Percentiles rank a stretch among this genome's conserved stretches.
Evolutionary conservation across 2,797 vertebrate genomes (phyloP).

Genomic region (Mormyrus proboscirostris): DNA sequence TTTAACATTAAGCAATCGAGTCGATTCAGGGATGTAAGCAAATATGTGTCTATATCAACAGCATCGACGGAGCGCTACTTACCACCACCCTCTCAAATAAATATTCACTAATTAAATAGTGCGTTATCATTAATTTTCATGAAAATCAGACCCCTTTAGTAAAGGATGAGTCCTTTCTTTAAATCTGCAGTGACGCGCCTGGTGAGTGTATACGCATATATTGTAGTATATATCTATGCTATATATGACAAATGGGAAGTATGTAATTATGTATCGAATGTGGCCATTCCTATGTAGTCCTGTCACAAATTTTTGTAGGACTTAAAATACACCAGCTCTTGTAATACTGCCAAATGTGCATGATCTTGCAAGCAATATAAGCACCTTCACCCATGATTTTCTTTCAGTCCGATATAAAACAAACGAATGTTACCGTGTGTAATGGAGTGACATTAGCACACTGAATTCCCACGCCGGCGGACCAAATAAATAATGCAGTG

Average conservation of each 20-base stretch:
- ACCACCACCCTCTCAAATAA: neutral
- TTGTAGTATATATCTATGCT: neutral
- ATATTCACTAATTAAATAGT: neutral
- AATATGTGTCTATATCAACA: neutral
- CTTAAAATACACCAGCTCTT: neutral
- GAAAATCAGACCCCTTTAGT: neutral
- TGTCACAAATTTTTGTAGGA: neutral
- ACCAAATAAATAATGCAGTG: slow-evolving; percentile 3
- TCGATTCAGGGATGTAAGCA: neutral
- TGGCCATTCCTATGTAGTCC: neutral
- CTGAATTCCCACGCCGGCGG: neutral
- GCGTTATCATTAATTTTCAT: neutral
- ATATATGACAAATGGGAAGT: neutral
- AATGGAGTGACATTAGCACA: neutral
- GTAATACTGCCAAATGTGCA: neutral
- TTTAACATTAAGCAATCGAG: neutral
- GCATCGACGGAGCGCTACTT: neutral
- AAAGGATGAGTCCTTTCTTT: neutral
- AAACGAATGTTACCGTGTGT: neutral
- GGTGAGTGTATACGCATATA: neutral
- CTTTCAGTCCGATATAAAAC: neutral
- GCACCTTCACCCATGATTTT: neutral
- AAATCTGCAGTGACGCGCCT: neutral
- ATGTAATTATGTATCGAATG: neutral
- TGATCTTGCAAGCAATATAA: neutral